Evolutionary conservation across 2,797 vertebrate species (phyloP).

Genomic region (Coluber constrictor): DNA sequence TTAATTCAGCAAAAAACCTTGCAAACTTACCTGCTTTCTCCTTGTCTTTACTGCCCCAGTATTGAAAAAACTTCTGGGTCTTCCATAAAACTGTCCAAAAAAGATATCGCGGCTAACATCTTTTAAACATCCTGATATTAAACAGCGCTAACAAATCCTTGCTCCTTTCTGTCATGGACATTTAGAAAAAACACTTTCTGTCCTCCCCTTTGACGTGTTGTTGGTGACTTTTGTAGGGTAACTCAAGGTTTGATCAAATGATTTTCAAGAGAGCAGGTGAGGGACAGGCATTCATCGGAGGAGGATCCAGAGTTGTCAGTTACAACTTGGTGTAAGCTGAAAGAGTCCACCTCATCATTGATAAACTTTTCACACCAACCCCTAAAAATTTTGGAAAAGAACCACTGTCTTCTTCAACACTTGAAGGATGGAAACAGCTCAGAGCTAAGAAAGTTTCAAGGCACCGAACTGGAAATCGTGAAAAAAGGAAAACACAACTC

Average conservation of each 20-base stretch:
- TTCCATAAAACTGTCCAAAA: slow-evolving; percentile 57
- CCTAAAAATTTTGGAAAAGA: background rate
- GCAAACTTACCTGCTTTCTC: slow-evolving; percentile 2
- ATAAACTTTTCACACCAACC: slow-evolving; percentile 34
- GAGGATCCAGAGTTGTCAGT: slow-evolving; percentile 10
- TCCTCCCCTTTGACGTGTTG: background rate
- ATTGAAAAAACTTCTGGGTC: slow-evolving; percentile 42
- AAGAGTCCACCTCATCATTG: slow-evolving; percentile 18
- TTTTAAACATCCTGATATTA: slow-evolving; percentile 51
- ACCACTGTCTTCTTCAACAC: background rate
- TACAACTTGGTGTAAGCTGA: slow-evolving; percentile 25
- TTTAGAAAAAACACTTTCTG: slow-evolving; percentile 29
- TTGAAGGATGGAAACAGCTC: background rate
- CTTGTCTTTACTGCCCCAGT: slow-evolving; percentile 42
- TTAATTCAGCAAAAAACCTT: slow-evolving; percentile 43
- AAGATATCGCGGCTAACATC: slow-evolving; percentile 45
- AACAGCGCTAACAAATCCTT: slow-evolving; percentile 28
- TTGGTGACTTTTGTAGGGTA: background rate
- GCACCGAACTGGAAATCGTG: background rate
- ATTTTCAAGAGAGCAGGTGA: slow-evolving; percentile 29
- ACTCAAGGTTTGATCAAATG: slow-evolving; percentile 34
- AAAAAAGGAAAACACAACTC: background rate
- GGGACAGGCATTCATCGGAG: slow-evolving; percentile 6
- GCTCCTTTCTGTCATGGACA: slow-evolving; percentile 49
- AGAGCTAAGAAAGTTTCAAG: background rate